Evolutionary conservation across 2,797 vertebrate genomes (phyloP).

Genomic region (Podargus strigoides): DNA sequence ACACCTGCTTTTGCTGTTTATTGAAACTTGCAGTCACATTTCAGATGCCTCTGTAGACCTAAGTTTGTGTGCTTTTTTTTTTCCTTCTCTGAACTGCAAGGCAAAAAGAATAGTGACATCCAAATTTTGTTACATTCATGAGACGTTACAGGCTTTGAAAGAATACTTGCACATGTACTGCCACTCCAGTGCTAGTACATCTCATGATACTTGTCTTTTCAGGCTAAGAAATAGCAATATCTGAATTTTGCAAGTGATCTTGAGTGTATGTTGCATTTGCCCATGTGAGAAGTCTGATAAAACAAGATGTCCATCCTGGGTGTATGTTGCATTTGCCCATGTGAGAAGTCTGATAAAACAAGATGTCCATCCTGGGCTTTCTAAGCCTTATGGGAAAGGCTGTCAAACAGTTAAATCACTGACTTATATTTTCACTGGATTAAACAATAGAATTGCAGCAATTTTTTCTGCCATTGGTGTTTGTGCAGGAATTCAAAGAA

Average conservation of each 20-base stretch:
- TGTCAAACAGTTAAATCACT: not conserved
- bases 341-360: not conserved
- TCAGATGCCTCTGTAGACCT: not conserved
- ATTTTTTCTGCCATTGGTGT: not conserved
- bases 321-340: not conserved
- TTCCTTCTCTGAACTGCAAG: not conserved
- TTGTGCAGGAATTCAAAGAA: not conserved
- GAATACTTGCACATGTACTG: not conserved
- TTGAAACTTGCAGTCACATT: not conserved
- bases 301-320: not conserved
- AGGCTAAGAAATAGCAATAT: not conserved
- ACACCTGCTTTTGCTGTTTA: not conserved
- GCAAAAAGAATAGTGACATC: not conserved
- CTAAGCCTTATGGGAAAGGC: not conserved
- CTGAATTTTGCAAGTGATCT: not conserved
- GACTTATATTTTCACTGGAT: not conserved
- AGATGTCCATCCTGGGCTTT: not conserved
- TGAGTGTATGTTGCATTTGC: not conserved
- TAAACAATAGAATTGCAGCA: not conserved
- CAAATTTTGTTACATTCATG: not conserved
- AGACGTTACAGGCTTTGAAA: not conserved
- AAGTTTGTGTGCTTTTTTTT: not conserved
- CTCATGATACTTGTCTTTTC: not conserved
- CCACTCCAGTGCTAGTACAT: not conserved
- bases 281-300: not conserved